Percentiles rank a stretch among this genome's conserved stretches.
Conservation (phyloP, 1,140 invertebrate genomes). For the Drosophila sturtevanti region DNA sequence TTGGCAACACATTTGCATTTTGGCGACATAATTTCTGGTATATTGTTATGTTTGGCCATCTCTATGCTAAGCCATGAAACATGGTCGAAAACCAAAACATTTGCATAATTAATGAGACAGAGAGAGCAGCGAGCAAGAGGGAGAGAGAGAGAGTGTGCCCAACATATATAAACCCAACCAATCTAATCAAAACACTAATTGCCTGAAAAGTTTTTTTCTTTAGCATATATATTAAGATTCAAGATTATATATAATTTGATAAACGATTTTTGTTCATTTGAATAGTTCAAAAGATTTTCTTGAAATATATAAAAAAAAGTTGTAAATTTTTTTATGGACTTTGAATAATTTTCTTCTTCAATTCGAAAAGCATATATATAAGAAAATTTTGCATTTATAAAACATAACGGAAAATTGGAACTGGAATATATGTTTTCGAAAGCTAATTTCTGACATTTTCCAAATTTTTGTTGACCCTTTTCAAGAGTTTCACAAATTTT, state of each 20-base stretch:
- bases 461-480: too few species aligned
- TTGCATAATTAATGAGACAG: conserved; percentile 69
- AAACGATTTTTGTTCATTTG: too few species aligned
- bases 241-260: not conserved
- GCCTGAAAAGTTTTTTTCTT: not conserved
- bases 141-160: not conserved
- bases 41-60: conserved; percentile 28
- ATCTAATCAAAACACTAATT: conserved; percentile 5
- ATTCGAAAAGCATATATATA: too few species aligned
- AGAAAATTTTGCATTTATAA: too few species aligned
- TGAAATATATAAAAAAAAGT: too few species aligned
- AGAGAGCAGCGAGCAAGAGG: not conserved
- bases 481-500: too few species aligned
- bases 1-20: conserved; percentile 65
- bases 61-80: conserved; percentile 29
- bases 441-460: too few species aligned
- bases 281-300: too few species aligned
- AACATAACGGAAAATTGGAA: too few species aligned
- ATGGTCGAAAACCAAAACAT: conserved; percentile 54
- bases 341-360: too few species aligned
- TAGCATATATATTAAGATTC: not conserved
- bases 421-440: too few species aligned
- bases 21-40: conserved; percentile 63
- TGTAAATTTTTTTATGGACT: too few species aligned
- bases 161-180: not conserved